Conservation (phyloP, 2,888 invertebrate genomes). For the Seira ritae region DNA sequence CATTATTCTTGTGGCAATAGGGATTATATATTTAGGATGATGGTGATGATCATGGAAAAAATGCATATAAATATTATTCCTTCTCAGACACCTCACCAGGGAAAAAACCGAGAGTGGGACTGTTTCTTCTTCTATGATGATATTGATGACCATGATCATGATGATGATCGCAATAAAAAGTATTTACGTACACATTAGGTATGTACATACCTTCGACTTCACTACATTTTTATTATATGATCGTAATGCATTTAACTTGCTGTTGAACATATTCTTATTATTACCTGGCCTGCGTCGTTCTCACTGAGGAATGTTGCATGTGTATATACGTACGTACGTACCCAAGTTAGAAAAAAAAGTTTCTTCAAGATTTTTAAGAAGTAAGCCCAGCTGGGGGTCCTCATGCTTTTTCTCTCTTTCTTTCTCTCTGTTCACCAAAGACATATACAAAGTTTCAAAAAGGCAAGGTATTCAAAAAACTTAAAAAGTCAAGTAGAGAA, state of each 20-base stretch:
- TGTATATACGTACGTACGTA: no score
- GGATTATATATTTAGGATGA: background rate
- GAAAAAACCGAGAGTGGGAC: background rate
- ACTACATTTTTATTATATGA: background rate
- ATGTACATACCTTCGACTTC: background rate
- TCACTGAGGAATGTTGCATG: slow-evolving; percentile 39
- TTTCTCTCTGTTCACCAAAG: slow-evolving; percentile 13
- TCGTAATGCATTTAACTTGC: background rate
- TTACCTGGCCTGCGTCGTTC: background rate
- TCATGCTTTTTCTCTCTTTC: slow-evolving; percentile 40
- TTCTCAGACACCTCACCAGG: background rate
- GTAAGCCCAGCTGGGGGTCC: slow-evolving; percentile 62
- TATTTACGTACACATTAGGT: slow-evolving; percentile 16
- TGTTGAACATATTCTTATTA: slow-evolving; percentile 14
- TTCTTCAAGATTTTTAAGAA: slow-evolving; percentile 38
- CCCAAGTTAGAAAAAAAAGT: slow-evolving; percentile 15
- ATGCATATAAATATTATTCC: slow-evolving; percentile 11
- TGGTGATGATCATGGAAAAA: background rate
- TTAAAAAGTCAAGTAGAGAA: slow-evolving; percentile 15
- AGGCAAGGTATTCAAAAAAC: background rate
- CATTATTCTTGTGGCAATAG: background rate
- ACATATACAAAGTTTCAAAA: background rate
- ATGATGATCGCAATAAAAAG: slow-evolving; percentile 13
- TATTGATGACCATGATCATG: no score
- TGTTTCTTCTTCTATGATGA: background rate